Evolutionary conservation across 1,140 invertebrate genomes (phyloP).

Genomic region (Euschistus heros): DNA sequence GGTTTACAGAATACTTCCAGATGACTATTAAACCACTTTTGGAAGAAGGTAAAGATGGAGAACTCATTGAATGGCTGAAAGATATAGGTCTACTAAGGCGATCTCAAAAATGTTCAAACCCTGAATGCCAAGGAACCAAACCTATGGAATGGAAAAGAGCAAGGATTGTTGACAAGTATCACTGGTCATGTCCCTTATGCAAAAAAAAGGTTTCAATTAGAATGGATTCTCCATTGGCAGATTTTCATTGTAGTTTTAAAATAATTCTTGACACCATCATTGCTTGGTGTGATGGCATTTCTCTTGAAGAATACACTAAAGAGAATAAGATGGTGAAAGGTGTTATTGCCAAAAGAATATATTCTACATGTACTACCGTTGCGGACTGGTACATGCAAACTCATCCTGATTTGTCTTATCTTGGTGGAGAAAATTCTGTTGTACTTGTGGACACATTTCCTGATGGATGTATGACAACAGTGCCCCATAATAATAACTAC

Average conservation of each 20-base stretch:
- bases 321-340: conserved; percentile 23
- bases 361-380: conserved; percentile 30
- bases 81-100: conserved; percentile 30
- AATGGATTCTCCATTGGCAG: conserved; percentile 30
- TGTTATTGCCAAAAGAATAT: conserved; percentile 30
- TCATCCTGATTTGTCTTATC: conserved; percentile 29
- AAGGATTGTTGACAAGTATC: conserved; percentile 32
- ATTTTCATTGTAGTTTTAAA: conserved; percentile 33
- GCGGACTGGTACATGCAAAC: conserved; percentile 32
- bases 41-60: conserved; percentile 31
- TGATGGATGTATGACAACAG: conserved; percentile 32
- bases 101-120: conserved; percentile 30
- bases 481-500: conserved; percentile 32
- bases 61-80: conserved; percentile 34
- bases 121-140: conserved; percentile 31
- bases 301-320: conserved; percentile 26
- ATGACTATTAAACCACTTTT: conserved; percentile 31
- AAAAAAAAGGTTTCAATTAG: conserved; percentile 33
- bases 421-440: conserved; percentile 31
- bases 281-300: conserved; percentile 28
- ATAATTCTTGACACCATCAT: conserved; percentile 30
- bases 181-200: conserved; percentile 33
- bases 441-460: conserved; percentile 33
- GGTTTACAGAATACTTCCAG: conserved; percentile 30
- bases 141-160: conserved; percentile 33